Evolutionary conservation across 2,113 vertebrate species (phyloP).

Genomic region (Anolis carolinensis): DNA sequence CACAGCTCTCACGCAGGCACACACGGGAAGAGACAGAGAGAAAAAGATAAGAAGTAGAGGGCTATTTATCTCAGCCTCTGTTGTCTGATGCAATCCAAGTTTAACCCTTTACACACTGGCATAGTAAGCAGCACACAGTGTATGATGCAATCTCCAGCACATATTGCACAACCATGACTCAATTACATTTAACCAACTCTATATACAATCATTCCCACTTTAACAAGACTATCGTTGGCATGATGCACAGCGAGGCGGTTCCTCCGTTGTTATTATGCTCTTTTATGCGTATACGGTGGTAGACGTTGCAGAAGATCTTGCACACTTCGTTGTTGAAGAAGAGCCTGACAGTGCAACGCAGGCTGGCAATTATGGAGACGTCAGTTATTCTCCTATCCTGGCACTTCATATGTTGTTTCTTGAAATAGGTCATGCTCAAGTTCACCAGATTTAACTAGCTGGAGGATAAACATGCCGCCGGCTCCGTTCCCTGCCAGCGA

Average conservation of each 20-base stretch:
- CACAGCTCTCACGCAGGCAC: too few relatives aligned
- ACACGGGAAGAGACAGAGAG: too few relatives aligned
- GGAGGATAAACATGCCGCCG: constrained; percentile 19
- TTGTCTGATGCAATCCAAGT: too few relatives aligned
- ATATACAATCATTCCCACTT: too few relatives aligned
- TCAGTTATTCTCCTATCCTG: background rate
- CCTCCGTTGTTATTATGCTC: background rate
- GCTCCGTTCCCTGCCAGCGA: background rate
- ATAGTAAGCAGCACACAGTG: too few relatives aligned
- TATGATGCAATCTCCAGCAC: too few relatives aligned
- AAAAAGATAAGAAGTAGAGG: too few relatives aligned
- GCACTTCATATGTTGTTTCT: background rate
- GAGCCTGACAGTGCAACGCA: background rate
- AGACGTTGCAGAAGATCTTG: background rate
- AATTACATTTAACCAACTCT: too few relatives aligned
- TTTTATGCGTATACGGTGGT: background rate
- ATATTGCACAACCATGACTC: too few relatives aligned
- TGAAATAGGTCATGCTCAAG: constrained; percentile 24
- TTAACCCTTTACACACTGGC: too few relatives aligned
- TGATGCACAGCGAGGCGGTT: background rate
- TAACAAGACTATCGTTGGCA: background rate
- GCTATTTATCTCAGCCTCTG: too few relatives aligned
- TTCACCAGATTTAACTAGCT: constrained; percentile 32
- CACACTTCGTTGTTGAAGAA: background rate
- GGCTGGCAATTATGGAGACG: constrained; percentile 5